Evolutionary conservation across 2,113 vertebrate genomes (phyloP).

Genomic region (Psittacula cyanocephala): DNA sequence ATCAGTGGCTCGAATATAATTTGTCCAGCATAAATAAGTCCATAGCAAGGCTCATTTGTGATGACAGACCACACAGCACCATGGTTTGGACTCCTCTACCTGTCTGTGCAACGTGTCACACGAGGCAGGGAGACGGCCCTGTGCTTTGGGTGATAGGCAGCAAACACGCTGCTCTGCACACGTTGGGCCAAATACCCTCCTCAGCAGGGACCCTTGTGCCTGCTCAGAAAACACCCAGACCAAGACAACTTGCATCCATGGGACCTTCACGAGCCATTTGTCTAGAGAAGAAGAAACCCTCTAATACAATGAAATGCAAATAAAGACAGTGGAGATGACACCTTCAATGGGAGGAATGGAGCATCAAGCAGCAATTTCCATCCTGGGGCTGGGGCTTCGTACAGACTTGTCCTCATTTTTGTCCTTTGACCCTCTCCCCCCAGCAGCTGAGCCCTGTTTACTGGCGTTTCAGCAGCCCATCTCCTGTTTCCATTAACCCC

Average conservation of each 20-base stretch:
- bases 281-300: not conserved
- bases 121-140: not conserved
- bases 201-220: not conserved
- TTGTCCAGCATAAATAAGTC: not conserved
- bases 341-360: not conserved
- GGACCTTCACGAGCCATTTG: not conserved
- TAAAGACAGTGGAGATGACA: not conserved
- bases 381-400: not conserved
- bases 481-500: slow-evolving; percentile 42
- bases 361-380: not conserved
- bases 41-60: fast-evolving
- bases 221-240: not conserved
- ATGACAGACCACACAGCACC: not conserved
- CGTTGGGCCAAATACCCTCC: not conserved
- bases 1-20: not conserved
- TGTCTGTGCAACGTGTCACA: not conserved
- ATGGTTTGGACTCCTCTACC: not conserved
- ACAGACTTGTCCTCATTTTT: slow-evolving; percentile 47
- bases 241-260: not conserved
- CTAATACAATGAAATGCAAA: not conserved
- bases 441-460: slow-evolving; percentile 17
- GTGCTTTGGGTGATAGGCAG: not conserved
- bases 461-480: not conserved
- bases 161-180: not conserved
- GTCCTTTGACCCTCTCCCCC: slow-evolving; percentile 41